phyloP scores from a whole-genome alignment of 2,113 vertebrate genomes.

The Ia io region DNA sequence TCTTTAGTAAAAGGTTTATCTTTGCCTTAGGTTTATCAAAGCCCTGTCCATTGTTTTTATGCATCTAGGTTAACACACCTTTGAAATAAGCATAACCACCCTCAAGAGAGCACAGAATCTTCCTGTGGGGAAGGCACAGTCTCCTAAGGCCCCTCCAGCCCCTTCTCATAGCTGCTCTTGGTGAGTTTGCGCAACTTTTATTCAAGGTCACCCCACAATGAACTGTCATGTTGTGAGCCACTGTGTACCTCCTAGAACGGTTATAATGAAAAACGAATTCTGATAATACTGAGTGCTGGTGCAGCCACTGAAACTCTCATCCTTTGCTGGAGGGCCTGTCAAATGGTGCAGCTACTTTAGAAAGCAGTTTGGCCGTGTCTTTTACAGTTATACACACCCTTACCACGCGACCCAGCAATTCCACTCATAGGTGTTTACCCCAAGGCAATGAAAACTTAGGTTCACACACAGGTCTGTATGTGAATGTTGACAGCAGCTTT shows the following conservation, averaged over 20 bases:
- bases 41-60: background rate
- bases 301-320: background rate
- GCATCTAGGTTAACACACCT: background rate
- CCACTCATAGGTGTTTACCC: background rate
- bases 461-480: background rate
- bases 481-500: background rate
- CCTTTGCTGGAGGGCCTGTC: background rate
- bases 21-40: background rate
- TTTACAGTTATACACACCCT: background rate
- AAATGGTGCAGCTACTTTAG: background rate
- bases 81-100: background rate
- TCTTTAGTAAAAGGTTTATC: background rate
- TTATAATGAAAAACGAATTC: background rate
- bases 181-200: background rate
- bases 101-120: background rate
- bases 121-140: background rate
- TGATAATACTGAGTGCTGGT: background rate
- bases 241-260: accelerated
- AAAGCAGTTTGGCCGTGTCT: background rate
- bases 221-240: no score
- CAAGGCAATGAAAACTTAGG: background rate
- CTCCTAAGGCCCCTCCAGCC: background rate
- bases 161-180: background rate
- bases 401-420: background rate
- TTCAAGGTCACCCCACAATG: background rate